These are phyloP conservation scores for Meriones unguiculatus DNA, from an alignment of 2,113 vertebrate genomes.

Conservation along the genomic window DNA sequence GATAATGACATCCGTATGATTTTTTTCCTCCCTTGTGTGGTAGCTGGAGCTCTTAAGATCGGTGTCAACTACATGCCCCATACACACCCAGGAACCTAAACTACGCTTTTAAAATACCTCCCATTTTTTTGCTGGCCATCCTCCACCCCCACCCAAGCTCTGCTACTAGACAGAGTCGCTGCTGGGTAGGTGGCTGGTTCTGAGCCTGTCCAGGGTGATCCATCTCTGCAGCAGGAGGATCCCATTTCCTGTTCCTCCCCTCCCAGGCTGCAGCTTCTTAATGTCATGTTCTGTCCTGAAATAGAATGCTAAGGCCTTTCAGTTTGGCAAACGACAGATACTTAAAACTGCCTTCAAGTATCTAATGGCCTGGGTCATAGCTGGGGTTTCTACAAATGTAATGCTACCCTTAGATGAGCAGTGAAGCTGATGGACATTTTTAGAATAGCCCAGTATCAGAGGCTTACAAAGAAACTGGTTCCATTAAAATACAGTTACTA, in stretches of 20 bases:
- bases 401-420: not conserved
- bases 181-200: no score
- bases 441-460: not conserved
- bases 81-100: not conserved
- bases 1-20: not conserved
- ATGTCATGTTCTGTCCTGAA: conserved; percentile 35
- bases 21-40: not conserved
- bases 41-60: not conserved
- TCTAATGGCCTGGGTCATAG: not conserved
- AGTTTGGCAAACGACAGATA: not conserved
- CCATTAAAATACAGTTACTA: not conserved
- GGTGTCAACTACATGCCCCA: not conserved
- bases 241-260: not conserved
- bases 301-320: not conserved
- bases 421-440: not conserved
- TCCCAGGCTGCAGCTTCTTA: not conserved
- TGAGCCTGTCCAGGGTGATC: not conserved
- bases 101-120: not conserved
- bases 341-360: not conserved
- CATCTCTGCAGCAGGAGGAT: not conserved
- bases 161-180: not conserved
- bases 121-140: not conserved
- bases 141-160: accelerated
- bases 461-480: conserved; percentile 1
- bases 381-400: not conserved